Conservation (phyloP, 1,140 invertebrate species). For the Helicorthomorpha holstii region DNA sequence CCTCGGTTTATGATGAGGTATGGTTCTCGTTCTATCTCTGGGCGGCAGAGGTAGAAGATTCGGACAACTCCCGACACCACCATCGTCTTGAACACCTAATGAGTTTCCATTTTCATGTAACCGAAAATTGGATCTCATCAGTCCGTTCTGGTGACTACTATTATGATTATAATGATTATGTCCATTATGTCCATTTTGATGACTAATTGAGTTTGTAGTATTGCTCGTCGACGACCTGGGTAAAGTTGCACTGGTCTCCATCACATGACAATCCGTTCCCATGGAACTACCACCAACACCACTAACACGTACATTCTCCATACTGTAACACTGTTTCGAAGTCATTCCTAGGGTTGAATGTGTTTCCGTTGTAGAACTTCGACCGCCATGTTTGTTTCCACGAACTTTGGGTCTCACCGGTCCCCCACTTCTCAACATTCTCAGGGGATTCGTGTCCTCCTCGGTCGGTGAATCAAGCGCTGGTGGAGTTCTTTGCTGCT, state of each 20-base stretch:
- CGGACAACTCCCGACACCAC: neutral
- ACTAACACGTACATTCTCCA: neutral
- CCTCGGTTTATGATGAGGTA: conserved; percentile 43
- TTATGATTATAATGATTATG: too few relatives aligned
- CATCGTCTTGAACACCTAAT: neutral
- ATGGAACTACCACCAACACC: conserved; percentile 4
- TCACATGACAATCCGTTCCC: conserved; percentile 1
- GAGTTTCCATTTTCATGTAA: neutral
- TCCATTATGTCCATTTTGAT: too few relatives aligned
- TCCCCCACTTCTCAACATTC: conserved; percentile 48
- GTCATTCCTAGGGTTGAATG: neutral
- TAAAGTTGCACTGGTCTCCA: conserved; percentile 4
- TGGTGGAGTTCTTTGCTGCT: conserved; percentile 5
- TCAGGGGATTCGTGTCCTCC: conserved; percentile 45
- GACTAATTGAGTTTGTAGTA: conserved; percentile 2
- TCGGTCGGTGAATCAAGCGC: conserved; percentile 11
- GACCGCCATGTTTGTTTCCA: conserved; percentile 34
- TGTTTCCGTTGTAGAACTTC: neutral
- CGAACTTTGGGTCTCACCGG: conserved; percentile 39
- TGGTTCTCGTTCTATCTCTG: conserved; percentile 50
- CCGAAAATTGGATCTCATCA: neutral
- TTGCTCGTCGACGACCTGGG: conserved; percentile 7
- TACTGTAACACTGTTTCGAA: neutral
- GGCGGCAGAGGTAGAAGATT: conserved; percentile 70
- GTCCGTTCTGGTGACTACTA: neutral